Conservation (phyloP, 2,797 vertebrate genomes). For the Paguma larvata region DNA sequence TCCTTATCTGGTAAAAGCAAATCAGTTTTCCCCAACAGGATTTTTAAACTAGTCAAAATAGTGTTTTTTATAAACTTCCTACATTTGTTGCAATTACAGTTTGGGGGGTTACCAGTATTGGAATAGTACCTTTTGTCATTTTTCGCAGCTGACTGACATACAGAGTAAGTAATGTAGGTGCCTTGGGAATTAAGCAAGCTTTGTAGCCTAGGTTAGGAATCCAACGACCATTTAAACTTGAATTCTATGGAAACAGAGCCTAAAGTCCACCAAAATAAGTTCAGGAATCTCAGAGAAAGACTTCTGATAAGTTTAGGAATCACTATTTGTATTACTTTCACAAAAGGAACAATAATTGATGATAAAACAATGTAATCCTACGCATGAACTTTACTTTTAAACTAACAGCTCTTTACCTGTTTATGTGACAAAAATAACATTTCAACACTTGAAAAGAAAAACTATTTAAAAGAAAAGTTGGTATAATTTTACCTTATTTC, state of each 20-base stretch:
- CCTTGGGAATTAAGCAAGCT: slow-evolving; percentile 42
- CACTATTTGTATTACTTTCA: neutral
- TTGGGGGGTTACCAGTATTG: neutral
- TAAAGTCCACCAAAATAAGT: neutral
- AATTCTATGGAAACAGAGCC: slow-evolving; percentile 41
- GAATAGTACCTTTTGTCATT: neutral
- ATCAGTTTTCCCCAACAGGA: neutral
- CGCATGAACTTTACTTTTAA: slow-evolving; percentile 28
- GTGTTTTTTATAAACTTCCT: slow-evolving; percentile 18
- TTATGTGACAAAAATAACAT: slow-evolving; percentile 37
- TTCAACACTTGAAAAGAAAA: slow-evolving; percentile 43
- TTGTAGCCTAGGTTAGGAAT: neutral
- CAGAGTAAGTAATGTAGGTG: slow-evolving; percentile 11
- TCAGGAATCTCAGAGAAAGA: slow-evolving; percentile 49
- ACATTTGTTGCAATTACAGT: neutral
- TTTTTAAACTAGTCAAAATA: slow-evolving; percentile 30
- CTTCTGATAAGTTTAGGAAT: slow-evolving; percentile 34
- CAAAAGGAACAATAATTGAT: slow-evolving; percentile 45
- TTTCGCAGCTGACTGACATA: slow-evolving; percentile 45
- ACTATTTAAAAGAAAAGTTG: neutral
- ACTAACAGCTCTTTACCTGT: neutral
- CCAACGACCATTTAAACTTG: neutral
- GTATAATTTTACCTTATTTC: slow-evolving; percentile 7
- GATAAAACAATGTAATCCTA: slow-evolving; percentile 22
- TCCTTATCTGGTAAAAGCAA: slow-evolving; percentile 17